Conservation (phyloP, 1,140 invertebrate genomes). For the Mya arenaria region DNA sequence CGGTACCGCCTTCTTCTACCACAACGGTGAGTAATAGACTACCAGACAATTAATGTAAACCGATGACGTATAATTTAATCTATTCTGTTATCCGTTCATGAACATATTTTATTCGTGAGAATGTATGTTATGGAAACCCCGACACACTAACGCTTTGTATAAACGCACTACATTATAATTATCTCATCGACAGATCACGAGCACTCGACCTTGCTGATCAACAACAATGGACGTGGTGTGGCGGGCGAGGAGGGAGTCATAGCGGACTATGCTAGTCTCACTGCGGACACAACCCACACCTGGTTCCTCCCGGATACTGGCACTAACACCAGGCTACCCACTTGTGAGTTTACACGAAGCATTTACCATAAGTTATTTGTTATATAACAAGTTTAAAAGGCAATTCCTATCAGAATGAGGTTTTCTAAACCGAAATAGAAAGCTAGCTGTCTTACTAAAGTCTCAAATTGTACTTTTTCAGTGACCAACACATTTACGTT, state of each 20-base stretch:
- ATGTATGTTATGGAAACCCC: no score
- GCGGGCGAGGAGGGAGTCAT: constrained; percentile 58
- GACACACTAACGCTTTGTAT: no score
- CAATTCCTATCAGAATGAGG: no score
- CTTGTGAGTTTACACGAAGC: no score
- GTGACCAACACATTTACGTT: constrained; percentile 64
- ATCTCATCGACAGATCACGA: constrained; percentile 58
- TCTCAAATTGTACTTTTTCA: constrained; percentile 16
- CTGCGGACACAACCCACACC: constrained; percentile 63
- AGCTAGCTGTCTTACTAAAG: no score
- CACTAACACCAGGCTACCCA: constrained; percentile 50
- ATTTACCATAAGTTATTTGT: no score
- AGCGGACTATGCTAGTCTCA: constrained; percentile 60
- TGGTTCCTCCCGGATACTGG: constrained; percentile 73
- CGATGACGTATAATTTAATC: no score
- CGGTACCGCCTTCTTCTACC: constrained; percentile 72
- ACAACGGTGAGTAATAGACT: constrained; percentile 70
- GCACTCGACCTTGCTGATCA: constrained; percentile 69
- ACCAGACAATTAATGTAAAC: no score
- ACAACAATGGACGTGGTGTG: constrained; percentile 72
- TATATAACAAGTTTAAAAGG: no score
- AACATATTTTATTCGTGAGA: no score
- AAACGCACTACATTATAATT: not conserved
- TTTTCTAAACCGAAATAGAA: no score
- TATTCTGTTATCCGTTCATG: no score